These are phyloP conservation scores for Sycophila sp. DNA, from an alignment of 1,140 invertebrate genomes.

Conservation along the genomic window DNA sequence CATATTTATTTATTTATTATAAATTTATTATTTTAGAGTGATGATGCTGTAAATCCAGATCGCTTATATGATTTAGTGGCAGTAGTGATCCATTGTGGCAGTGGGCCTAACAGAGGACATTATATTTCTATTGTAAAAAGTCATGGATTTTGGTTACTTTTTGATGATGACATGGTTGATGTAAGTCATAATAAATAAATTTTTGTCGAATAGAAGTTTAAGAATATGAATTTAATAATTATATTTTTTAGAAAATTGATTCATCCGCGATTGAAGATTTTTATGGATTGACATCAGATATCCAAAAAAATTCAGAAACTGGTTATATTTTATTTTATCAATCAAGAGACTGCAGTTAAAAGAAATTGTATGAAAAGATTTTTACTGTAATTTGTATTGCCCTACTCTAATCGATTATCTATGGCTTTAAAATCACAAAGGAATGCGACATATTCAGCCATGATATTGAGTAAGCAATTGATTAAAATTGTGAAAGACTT, in stretches of 20 bases:
- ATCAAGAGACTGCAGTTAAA: slow-evolving; percentile 81
- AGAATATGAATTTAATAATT: not conserved
- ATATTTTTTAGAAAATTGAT: slow-evolving; percentile 92
- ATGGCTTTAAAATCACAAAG: slow-evolving; percentile 27
- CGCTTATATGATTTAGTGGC: slow-evolving; percentile 97
- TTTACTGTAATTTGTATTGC: slow-evolving; percentile 34
- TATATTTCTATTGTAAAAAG: slow-evolving; percentile 99
- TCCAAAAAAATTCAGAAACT: slow-evolving; percentile 98
- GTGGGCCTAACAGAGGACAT: slow-evolving; percentile 97
- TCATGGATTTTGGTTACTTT: slow-evolving; percentile 98
- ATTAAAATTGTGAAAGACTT: slow-evolving; percentile 19
- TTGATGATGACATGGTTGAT: slow-evolving; percentile 99
- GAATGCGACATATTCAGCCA: slow-evolving; percentile 26
- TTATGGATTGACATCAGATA: slow-evolving; percentile 97
- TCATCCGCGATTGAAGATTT: slow-evolving; percentile 99
- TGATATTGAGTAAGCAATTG: slow-evolving; percentile 32
- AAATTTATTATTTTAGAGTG: slow-evolving; percentile 74
- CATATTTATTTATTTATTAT: slow-evolving; percentile 20
- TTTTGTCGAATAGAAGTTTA: not conserved
- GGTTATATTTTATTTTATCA: slow-evolving; percentile 99
- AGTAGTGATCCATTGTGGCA: slow-evolving; percentile 99
- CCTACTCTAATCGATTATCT: slow-evolving; percentile 28
- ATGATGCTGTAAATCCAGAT: slow-evolving; percentile 97
- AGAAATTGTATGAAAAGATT: slow-evolving; percentile 43
- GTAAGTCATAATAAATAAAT: slow-evolving; percentile 80